Base-by-base conservation (phyloP, 1,140 invertebrate species). In the Bombus affinis region DNA sequence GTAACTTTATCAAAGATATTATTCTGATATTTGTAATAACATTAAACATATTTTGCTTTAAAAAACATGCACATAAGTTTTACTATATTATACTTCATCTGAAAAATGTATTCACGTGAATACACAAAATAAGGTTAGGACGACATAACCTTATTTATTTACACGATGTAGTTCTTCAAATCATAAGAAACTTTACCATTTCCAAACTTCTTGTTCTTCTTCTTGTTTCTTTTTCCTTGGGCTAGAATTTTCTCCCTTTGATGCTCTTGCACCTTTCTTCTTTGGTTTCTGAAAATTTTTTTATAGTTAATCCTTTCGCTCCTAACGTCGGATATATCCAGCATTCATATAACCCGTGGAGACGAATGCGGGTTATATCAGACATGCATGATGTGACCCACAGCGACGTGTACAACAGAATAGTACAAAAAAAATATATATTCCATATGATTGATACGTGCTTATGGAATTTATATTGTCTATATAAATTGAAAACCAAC, bases 131-230 rank as follows among this genome's bases (percentile, higher is more conserved):
- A 71, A 57, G 42, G 42, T 83, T 82, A 79, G 3, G 1, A 28
- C 3, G 5, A 71, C 39, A 75, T 70, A 83, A 86, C 42, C 37
- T 71, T 22, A 9, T 12, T 28, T 3, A 28, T 10, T 9, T 44
- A 53, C 18, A 22, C 18, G 6, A n/a, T 22, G 3, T 0, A 44
- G 4, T 35, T n/a, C 32, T 5, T 80, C 9, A 72, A 85, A 62
- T 2, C 22, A 1, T 28, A n/a, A 72, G 10, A 35, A 78, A 77
- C 72, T 89, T 93, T 96, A 98, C 98, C 98, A 99, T 96, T 98
- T 98, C 98, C 98, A 99, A 86, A 98, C 98, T 95, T 99, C 97
- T 91, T 97, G 96, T 91, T 98, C 97, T 86, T 98, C 97, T 88
- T 97, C 97, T 92, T 98, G 97, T 92, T 98, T 98, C 92, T 97